Conservation (phyloP, 2,113 vertebrate species). For the Bubo scandiacus region DNA sequence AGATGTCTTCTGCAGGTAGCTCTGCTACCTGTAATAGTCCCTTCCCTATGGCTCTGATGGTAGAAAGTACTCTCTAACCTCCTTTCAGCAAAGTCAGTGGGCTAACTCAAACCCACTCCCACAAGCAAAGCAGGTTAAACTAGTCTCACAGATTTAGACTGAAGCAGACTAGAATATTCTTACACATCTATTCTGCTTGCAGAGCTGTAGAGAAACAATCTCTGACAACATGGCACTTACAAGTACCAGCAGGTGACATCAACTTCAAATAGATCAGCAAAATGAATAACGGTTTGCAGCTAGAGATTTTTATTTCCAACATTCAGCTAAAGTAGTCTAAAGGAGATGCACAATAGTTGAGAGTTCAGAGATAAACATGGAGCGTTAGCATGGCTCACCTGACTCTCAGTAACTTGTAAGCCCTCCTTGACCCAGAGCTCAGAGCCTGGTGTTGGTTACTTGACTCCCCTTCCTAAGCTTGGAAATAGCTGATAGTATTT, state of each 20-base stretch:
- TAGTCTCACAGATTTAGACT: background rate
- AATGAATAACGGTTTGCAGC: fast-evolving
- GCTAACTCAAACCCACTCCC: background rate
- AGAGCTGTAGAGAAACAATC: background rate
- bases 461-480: background rate
- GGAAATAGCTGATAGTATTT: background rate
- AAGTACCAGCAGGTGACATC: background rate
- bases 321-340: background rate
- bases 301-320: background rate
- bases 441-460: background rate
- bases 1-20: background rate
- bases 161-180: background rate
- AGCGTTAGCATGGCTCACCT: background rate
- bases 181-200: background rate
- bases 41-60: background rate
- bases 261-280: background rate
- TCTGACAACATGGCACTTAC: background rate
- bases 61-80: background rate
- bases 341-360: background rate
- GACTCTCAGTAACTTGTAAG: background rate
- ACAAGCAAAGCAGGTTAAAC: background rate
- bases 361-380: background rate
- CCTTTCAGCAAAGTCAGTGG: background rate
- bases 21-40: background rate
- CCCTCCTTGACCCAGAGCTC: background rate